These are phyloP conservation scores for Yasuhikotakia modesta DNA, from an alignment of 2,797 vertebrate species.

Conservation along the genomic window DNA sequence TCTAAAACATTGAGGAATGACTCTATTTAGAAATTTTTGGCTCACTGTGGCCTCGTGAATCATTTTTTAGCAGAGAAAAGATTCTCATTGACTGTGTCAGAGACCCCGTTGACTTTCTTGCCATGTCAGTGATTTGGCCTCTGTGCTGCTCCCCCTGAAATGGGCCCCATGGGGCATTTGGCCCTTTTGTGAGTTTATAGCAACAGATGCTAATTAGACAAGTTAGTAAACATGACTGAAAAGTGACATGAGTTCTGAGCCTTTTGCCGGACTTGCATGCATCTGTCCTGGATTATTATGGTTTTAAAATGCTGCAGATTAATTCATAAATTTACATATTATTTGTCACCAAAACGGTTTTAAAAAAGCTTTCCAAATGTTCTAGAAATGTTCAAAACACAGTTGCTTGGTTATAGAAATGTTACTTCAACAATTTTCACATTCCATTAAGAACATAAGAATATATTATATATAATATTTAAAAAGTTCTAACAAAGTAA, in stretches of 20 bases:
- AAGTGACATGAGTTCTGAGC: conserved; percentile 14
- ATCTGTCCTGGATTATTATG: too few relatives aligned
- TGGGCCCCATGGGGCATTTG: conserved; percentile 51
- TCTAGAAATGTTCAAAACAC: too few relatives aligned
- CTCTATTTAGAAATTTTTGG: conserved; percentile 8
- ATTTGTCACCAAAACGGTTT: too few relatives aligned
- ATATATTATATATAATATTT: too few relatives aligned
- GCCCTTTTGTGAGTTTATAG: conserved; percentile 62
- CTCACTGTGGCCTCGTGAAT: conserved; percentile 13
- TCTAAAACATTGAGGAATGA: neutral
- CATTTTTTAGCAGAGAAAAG: conserved; percentile 40
- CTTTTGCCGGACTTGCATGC: too few relatives aligned
- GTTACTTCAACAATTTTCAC: too few relatives aligned
- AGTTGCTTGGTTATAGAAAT: too few relatives aligned
- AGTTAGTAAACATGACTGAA: conserved; percentile 55
- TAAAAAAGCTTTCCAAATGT: too few relatives aligned
- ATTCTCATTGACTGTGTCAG: conserved; percentile 47
- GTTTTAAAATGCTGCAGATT: too few relatives aligned
- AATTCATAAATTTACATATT: too few relatives aligned
- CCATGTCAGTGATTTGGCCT: conserved; percentile 55
- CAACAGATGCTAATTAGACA: conserved; percentile 64
- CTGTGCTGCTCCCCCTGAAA: conserved; percentile 41
- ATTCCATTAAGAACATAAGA: too few relatives aligned
- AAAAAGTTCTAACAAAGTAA: too few relatives aligned
- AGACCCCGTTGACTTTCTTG: conserved; percentile 49